A percentile compares a stretch with the other conserved stretches of the same genome.
These are phyloP conservation scores for Anabacerthia variegaticeps DNA, from an alignment of 2,797 vertebrate species.

Conservation along the genomic window DNA sequence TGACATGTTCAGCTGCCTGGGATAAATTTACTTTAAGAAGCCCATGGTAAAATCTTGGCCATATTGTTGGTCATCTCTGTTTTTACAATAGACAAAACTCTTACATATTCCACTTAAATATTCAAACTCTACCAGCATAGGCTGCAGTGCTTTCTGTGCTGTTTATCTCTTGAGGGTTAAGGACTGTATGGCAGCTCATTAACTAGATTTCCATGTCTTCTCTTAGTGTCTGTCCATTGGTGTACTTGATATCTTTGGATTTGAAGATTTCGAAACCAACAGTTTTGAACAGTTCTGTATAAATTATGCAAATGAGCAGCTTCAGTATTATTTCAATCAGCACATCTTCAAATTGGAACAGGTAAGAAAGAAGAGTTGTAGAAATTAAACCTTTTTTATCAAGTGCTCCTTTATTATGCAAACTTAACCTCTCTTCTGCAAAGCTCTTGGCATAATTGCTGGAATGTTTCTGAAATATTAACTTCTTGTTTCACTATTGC, in stretches of 20 bases:
- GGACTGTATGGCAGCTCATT: neutral
- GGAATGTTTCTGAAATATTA: neutral
- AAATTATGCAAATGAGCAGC: conserved; percentile 98
- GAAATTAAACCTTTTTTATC: neutral
- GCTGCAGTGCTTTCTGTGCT: neutral
- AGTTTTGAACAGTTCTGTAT: conserved; percentile 99
- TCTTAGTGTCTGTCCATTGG: conserved; percentile 93
- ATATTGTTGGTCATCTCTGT: neutral
- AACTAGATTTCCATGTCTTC: neutral
- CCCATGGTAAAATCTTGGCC: neutral
- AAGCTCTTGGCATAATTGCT: neutral
- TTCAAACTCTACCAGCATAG: neutral
- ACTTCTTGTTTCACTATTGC: neutral
- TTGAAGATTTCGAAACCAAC: conserved; percentile 97
- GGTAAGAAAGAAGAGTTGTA: conserved; percentile 72
- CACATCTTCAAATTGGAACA: conserved; percentile 98
- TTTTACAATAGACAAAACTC: neutral
- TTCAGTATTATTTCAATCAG: conserved; percentile 99
- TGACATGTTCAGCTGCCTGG: neutral
- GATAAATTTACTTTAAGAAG: neutral
- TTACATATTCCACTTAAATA: neutral
- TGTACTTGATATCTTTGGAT: conserved; percentile 97
- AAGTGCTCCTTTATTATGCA: neutral
- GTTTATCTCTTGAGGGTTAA: neutral
- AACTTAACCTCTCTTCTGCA: neutral